These are phyloP conservation scores for Phrynocephalus versicolor DNA, from an alignment of 2,113 vertebrate species.

Conservation along the genomic window DNA sequence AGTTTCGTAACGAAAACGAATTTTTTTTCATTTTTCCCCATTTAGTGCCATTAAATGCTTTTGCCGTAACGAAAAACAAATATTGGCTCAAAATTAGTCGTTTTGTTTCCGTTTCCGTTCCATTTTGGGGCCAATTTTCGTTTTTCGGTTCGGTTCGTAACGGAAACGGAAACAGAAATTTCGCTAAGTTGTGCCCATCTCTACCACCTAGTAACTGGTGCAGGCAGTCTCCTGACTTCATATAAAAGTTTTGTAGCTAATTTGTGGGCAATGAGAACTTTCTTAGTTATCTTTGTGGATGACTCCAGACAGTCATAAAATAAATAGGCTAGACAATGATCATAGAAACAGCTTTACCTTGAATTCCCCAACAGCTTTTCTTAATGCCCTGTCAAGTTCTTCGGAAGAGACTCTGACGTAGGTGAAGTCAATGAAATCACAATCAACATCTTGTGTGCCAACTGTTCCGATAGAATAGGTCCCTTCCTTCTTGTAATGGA, in stretches of 20 bases:
- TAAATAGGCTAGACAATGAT: neutral
- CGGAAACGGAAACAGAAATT: too few relatives aligned
- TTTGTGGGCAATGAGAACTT: neutral
- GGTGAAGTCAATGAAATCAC: conserved; percentile 95
- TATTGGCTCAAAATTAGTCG: too few relatives aligned
- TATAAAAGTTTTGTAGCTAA: neutral
- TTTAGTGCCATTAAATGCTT: too few relatives aligned
- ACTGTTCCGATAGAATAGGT: conserved; percentile 98
- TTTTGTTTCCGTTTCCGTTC: too few relatives aligned
- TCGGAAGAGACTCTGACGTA: conserved; percentile 92
- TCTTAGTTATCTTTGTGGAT: neutral
- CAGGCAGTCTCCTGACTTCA: neutral
- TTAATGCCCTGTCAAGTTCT: conserved; percentile 92
- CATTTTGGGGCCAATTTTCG: too few relatives aligned
- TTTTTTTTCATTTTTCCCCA: too few relatives aligned
- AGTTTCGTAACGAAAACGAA: too few relatives aligned
- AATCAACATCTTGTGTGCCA: conserved; percentile 93
- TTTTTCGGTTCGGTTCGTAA: too few relatives aligned
- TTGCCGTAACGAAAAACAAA: too few relatives aligned
- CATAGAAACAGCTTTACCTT: conserved; percentile 76
- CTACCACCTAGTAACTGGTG: neutral
- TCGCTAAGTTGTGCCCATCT: too few relatives aligned
- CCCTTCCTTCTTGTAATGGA: conserved; percentile 98
- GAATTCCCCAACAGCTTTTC: conserved; percentile 90
- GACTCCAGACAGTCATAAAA: too few relatives aligned